Conservation (phyloP, 1,140 invertebrate genomes). For the Zaprionus camerounensis region DNA sequence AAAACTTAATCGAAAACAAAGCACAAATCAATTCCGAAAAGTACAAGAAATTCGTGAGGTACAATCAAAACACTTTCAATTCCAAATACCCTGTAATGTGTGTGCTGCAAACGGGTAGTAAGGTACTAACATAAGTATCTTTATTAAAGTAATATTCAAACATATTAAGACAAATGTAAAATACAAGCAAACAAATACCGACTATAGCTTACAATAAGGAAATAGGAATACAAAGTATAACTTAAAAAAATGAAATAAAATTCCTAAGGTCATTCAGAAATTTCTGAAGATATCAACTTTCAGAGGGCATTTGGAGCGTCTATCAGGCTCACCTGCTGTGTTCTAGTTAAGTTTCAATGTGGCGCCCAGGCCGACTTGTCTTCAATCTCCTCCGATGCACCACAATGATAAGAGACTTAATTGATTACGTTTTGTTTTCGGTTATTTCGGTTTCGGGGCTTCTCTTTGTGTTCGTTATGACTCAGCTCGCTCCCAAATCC, state of each 20-base stretch:
- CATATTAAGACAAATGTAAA: not conserved
- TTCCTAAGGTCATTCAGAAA: not conserved
- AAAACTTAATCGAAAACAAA: constrained; percentile 46
- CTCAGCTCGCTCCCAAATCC: constrained; percentile 41
- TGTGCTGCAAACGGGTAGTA: not conserved
- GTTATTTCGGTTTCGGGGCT: constrained; percentile 3
- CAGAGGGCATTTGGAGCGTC: constrained; percentile 19
- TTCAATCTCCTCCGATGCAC: constrained; percentile 68
- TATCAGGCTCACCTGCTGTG: constrained; percentile 14
- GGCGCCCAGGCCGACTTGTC: constrained; percentile 52
- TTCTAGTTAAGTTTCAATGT: constrained; percentile 20
- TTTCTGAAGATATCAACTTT: not conserved
- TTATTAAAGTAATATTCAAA: too few relatives aligned
- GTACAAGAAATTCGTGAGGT: constrained; percentile 55
- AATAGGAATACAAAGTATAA: not conserved
- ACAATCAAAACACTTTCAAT: constrained; percentile 68
- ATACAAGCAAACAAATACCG: not conserved
- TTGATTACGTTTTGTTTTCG: constrained; percentile 76
- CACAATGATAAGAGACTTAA: constrained; percentile 83
- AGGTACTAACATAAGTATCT: too few relatives aligned
- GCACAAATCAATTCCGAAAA: constrained; percentile 32
- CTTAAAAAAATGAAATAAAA: not conserved
- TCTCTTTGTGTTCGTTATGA: constrained; percentile 21
- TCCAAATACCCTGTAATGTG: constrained; percentile 20
- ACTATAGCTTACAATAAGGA: too few relatives aligned